Evolutionary conservation across 2,113 vertebrate genomes (phyloP), one percentile per base, ranked within the genome.

Genomic region (Grantiella picta): DNA sequence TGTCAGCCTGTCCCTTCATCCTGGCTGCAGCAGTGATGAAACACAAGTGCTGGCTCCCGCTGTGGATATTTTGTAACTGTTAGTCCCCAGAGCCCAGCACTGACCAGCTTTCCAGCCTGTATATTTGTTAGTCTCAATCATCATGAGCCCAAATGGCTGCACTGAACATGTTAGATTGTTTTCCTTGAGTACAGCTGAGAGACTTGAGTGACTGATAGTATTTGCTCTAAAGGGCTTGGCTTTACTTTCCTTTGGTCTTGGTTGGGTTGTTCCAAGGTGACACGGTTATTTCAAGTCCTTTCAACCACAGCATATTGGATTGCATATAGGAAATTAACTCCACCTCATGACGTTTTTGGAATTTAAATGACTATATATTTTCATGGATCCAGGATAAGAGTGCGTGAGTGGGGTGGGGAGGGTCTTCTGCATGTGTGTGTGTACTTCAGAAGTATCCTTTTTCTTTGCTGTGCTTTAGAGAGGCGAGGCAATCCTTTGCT

Each of bases 21-120:
- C 35, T 38, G 54, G 42, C 76, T 53, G 38, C 42, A 21, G 52
- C 20, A 54, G 1, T 4, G 42, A n/a, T 23, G 53, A 89, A 80
- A 76, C 0, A 0, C 54, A 31, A 81, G 20, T 15, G 42, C 59
- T 4, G 1, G 42, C 38, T 79, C n/a, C 31, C 0, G 0, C 31
- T 49, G 66, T 5, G 16, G 66, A 12, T 33, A 10, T 45, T 69
- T 69, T 35, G 1, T 29, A 86, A 61, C 22, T 49, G 18, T 25
- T 11, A 24, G 57, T 33, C 29, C 53, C 11, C 27, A 86, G 29
- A 86, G 33, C 42, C 17, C 38, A 79, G 65, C 35, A 33, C 44
- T 40, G 49, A 86, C 47, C 73, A 38, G 31, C 38, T 61, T 52
- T 52, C 27, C 9, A 47, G 44, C 36, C 61, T 40, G 52, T 29